Base-by-base conservation (phyloP, 2,797 vertebrate species). In the Oceanodroma leucorhoa region DNA sequence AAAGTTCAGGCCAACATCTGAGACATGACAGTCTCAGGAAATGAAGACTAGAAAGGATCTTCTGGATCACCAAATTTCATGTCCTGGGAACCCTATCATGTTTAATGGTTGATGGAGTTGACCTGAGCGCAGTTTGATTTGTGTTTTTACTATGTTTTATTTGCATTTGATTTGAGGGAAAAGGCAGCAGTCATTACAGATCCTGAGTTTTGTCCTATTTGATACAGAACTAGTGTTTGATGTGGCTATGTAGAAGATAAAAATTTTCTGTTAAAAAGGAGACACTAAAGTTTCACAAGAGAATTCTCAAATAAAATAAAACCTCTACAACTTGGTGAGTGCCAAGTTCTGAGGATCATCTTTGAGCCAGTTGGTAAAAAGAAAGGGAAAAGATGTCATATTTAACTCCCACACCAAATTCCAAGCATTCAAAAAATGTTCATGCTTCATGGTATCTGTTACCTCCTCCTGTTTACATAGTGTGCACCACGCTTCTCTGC, bases 391-490 rank as follows among this genome's bases (percentile, higher is more conserved):
- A 54, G 1, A 22, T 81, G 7, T 46, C 11, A 36, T 4, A n/a
- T 82, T 90, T 82, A 23, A 51, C 16, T 58, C 40, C 89, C 16
- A 53, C 30, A 41, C 5, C 14, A 50, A 71, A 66, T 87, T 50
- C 36, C 32, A 64, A 53, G 9, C 8, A 20, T 67, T 70, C n/a
- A 32, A 30, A 51, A 85, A 30, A 43, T 12, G 9, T 66, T 48
- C 1, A 1, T 71, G 29, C 5, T 75, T 20, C 3, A 1, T 36
- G 16, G 16, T 46, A 10, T 20, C n/a, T 40, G 5, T 55, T 55
- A 58, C 45, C 11, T 55, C 41, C 9, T 1, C 5, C 14, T 2
- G 1, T 41, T 81, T 53, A n/a, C 9, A 6, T 0, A 34, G n/a
- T 11, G 40, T 48, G 4, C 6, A 26, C 22, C 4, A 11, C 0